Evolutionary conservation across 1,140 invertebrate species (phyloP).

Genomic region (Pseudoatta argentina): DNA sequence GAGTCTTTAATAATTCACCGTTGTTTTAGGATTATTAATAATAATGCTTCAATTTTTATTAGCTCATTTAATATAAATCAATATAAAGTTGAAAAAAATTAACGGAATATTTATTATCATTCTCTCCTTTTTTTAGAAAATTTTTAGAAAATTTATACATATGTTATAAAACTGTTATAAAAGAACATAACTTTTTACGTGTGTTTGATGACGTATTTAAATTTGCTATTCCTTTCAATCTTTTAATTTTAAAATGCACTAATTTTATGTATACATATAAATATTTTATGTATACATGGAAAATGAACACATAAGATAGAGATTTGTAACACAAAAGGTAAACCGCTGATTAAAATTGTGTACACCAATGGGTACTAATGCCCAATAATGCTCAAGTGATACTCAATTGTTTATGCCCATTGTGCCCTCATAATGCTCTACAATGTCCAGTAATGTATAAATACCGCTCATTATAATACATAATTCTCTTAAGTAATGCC

Average conservation of each 20-base stretch:
- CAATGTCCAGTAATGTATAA: no score
- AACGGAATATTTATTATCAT: not conserved
- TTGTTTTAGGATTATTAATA: not conserved
- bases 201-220: not conserved
- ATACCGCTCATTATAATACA: no score
- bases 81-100: not conserved
- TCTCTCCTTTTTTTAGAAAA: not conserved
- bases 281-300: not conserved
- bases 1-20: not conserved
- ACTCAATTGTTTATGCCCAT: no score
- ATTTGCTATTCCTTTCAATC: not conserved
- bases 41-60: not conserved
- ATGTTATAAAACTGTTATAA: not conserved
- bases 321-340: no score
- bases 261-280: slow-evolving; percentile 3
- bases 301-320: not conserved
- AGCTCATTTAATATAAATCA: not conserved
- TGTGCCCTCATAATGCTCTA: no score
- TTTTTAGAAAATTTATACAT: not conserved
- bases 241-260: slow-evolving; percentile 23
- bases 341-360: no score
- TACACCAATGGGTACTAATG: no score
- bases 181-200: not conserved
- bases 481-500: no score
- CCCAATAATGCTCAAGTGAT: no score